Base-by-base conservation (phyloP, 2,888 invertebrate species). In the Cheilosia scutellata region DNA sequence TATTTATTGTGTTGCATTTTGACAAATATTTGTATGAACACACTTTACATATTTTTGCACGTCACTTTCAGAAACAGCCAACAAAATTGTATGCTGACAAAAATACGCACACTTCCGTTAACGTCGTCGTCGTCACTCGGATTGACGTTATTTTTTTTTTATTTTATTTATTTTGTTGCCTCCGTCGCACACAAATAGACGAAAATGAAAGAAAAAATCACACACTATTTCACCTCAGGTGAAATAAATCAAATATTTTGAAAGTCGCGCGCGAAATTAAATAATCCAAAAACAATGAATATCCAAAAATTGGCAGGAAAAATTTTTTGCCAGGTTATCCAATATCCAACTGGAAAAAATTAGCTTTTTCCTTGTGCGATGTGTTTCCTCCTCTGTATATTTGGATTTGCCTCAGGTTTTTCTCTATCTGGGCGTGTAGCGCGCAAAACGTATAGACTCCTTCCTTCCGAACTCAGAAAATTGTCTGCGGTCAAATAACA, bases 391-490 rank as follows among this genome's bases (percentile, higher is more conserved):
- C 62, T 57, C 57, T 70, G 33, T 37, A 9, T 37, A 37, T 37
- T 37, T 37, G 37, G 11, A 37, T 37, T 11, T 37, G 37, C 37
- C 37, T 37, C 37, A 37, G 16, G 57, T 72, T 75, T 75, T 20
- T 20, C 20, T n/a, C 16, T 71, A 53, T 58, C 62, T 70, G 44
- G 62, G 44, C 27, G 55, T 53, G 47, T 58, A 55, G 74, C 84
- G 84, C 77, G 82, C 82, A 76, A 75, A 82, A 72, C 60, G 66
- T 72, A 70, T 33, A 76, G 76, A 68, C 86, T 82, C 57, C 72
- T 86, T 86, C 49, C 76, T 82, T 72, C 71, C 76, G 72, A 86
- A 86, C 82, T 86, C 82, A 72, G 44, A 86, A 86, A 82, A 82
- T 82, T 77, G 82, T 86, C 86, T 86, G 86, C 76, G 72, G 62